Evolutionary conservation across 2,113 vertebrate genomes (phyloP).

Genomic region (Mobula hypostoma): DNA sequence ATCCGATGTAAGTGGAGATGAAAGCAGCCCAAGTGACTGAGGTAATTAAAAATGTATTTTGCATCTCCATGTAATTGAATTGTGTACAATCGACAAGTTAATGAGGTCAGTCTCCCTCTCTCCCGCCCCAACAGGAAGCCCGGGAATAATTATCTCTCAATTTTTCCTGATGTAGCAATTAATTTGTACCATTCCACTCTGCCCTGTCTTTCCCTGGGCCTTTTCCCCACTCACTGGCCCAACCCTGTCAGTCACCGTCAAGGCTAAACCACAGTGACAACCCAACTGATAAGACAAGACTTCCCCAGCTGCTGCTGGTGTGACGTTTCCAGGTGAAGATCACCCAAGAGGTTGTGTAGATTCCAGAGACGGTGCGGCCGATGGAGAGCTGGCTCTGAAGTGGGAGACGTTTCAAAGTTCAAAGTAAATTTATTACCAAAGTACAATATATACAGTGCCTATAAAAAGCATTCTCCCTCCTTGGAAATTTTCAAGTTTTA

Average conservation of each 20-base stretch:
- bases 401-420: too few species aligned
- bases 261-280: slow-evolving; percentile 75
- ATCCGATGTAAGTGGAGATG: slow-evolving; percentile 72
- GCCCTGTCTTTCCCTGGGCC: slow-evolving; percentile 52
- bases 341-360: slow-evolving; percentile 68
- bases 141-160: slow-evolving; percentile 90
- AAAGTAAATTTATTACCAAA: too few species aligned
- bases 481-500: too few species aligned
- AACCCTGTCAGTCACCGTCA: slow-evolving; percentile 28
- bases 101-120: slow-evolving; percentile 80
- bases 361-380: slow-evolving; percentile 46
- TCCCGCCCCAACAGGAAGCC: slow-evolving; percentile 78
- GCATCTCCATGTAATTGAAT: slow-evolving; percentile 91
- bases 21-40: slow-evolving; percentile 70
- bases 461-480: too few species aligned
- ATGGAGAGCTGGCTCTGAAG: slow-evolving; percentile 45
- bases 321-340: slow-evolving; percentile 77
- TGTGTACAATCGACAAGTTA: slow-evolving; percentile 92
- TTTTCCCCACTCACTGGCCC: slow-evolving; percentile 44
- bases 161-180: slow-evolving; percentile 93
- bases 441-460: too few species aligned
- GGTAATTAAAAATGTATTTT: slow-evolving; percentile 95
- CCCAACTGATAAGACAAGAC: slow-evolving; percentile 59
- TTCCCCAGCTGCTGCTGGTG: slow-evolving; percentile 71
- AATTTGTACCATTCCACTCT: slow-evolving; percentile 78